Evolutionary conservation across 1,140 invertebrate genomes (phyloP).

Genomic region (Bombus picipes): DNA sequence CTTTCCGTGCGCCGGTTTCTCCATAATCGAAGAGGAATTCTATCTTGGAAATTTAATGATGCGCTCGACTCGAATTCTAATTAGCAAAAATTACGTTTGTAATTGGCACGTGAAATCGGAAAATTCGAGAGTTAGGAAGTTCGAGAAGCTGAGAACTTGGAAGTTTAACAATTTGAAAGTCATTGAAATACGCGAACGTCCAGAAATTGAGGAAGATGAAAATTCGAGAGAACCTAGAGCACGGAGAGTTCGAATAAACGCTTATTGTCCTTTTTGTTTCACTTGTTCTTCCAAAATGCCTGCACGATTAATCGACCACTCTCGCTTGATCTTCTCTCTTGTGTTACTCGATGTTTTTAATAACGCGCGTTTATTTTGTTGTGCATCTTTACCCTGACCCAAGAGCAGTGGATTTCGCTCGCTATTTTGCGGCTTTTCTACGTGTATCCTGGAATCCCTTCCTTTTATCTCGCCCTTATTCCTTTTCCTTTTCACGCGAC

Average conservation of each 20-base stretch:
- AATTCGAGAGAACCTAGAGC: background rate
- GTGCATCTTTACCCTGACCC: constrained; percentile 21
- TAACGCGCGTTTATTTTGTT: constrained; percentile 12
- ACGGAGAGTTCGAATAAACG: background rate
- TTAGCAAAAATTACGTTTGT: too few relatives aligned
- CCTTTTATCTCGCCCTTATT: background rate
- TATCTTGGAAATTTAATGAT: too few relatives aligned
- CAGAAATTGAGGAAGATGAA: too few relatives aligned
- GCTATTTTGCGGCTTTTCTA: background rate
- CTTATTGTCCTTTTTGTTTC: constrained; percentile 5
- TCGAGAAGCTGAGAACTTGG: too few relatives aligned
- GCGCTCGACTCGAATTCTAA: too few relatives aligned
- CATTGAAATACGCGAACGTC: background rate
- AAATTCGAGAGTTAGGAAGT: background rate
- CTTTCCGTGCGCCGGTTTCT: background rate
- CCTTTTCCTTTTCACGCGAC: background rate
- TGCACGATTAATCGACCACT: background rate
- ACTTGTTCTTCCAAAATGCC: background rate
- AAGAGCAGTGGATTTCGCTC: constrained; percentile 2
- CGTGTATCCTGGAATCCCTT: too few relatives aligned
- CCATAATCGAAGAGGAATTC: too few relatives aligned
- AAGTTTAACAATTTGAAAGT: background rate
- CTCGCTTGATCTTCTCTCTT: constrained; percentile 27
- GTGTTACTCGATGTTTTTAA: background rate
- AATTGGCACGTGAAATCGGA: background rate